Evolutionary conservation across 2,888 invertebrate genomes (phyloP), one percentile per base, ranked within the genome.

Genomic region (Patella pellucida): DNA sequence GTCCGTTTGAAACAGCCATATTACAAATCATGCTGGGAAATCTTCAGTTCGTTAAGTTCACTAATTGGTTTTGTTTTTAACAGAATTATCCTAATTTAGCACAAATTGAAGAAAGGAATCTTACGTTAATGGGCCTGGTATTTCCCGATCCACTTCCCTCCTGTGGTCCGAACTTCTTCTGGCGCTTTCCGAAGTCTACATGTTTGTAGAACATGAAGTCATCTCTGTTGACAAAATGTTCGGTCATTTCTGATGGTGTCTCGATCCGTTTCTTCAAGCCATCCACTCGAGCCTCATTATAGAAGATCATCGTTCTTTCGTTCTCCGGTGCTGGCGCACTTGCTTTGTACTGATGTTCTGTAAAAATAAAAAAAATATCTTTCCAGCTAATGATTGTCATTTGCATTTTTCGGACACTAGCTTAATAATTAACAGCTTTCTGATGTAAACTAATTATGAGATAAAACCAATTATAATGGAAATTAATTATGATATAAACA

Each of bases 271-370:
- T 89, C 41, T 85, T 90, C 56, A 96, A 92, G 4, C 95, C 95
- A 88, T 97, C 96, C 9, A 94, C 89, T 3, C 96, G 93, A 0
- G 95, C 94, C 78, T 91, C 87, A 85, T 92, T 83, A 85, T 93
- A 93, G 89, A 93, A 94, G 76, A 79, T 92, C 91, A 75, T 93
- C 90, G 95, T 92, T 79, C 94, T 92, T 81, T 94, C 90, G 78
- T 85, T 91, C 81, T 91, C 91, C 11, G 89, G 85, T 2, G 87
- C 90, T 5, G 89, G 88, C 19, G 84, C 85, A 70, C 86, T 87
- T 50, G 87, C 86, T 73, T 86, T 86, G 81, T 88, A 91, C 69
- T 84, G 84, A 76, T 91, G 90, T 72, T 91, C 91, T 90, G 81
- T 41, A 41, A 41, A 41, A 41, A 7, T 7, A 1, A 41, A 41